Evolutionary conservation across 1,140 invertebrate species (phyloP), one percentile per base, ranked within the genome.

Genomic region (Drosophila repletoides): DNA sequence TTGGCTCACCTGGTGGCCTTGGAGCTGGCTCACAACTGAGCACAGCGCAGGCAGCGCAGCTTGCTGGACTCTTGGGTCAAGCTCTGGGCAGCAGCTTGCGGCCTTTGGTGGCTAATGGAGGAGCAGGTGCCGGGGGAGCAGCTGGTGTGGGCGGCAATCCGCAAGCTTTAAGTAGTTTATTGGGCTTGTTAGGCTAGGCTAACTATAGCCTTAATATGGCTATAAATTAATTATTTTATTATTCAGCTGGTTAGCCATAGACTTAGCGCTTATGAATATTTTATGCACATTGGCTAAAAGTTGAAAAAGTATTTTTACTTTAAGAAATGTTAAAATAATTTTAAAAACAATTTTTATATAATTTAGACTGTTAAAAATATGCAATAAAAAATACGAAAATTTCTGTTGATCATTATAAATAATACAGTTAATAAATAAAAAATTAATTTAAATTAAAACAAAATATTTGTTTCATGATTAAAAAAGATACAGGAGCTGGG

Each of bases 31-130:
- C 72, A 0, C 80, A 86, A 22, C 17, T 86, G 0, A 63, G 15
- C 5, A 74, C 60, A 1, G 75, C 53, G 1, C 80, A 84, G 21
- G 67, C 81, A 3, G 75, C 80, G 0, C 80, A 84, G 19, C n/a
- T 84, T 2, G 80, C 80, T 0, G 80, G 71, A 2, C 60, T 76
- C 1, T 10, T 84, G 38, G 80, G 80, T 6, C 80, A 84, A 34
- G 80, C 80, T 0, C 48, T 84, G 7, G 80, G 80, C n/a, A 86
- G 67, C 21, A 86, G 80, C 33, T 28, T 84, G 5, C 80, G 80
- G 6, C 80, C 80, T 0, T 41, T 80, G 2, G 10, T 84, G 4
- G 75, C 76, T 3, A 84, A 86, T 22, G 80, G 75, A 5, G 71
- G 76, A 6, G 65, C 29, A 6, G 65, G 33, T 5, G 59, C 36